Conservation (phyloP, 2,797 vertebrate genomes). For the Phataginus tetradactyla region DNA sequence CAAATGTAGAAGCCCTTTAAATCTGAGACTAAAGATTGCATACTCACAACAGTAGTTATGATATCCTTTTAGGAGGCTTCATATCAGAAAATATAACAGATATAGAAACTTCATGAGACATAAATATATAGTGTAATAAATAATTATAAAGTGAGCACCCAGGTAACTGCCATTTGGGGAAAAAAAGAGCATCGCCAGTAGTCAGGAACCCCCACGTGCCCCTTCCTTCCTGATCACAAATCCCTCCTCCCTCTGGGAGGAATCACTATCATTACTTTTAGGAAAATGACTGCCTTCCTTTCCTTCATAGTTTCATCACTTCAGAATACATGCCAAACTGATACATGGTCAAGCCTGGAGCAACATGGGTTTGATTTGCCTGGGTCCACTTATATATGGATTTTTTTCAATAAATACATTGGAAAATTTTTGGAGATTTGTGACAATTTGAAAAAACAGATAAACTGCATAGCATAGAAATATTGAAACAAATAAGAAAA, state of each 20-base stretch:
- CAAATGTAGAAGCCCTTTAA: not conserved
- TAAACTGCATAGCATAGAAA: too few relatives aligned
- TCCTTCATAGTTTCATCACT: not conserved
- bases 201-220: not conserved
- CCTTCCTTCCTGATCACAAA: not conserved
- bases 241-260: not conserved
- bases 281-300: not conserved
- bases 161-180: not conserved
- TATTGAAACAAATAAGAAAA: too few relatives aligned
- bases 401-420: too few relatives aligned
- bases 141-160: not conserved
- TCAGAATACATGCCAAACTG: not conserved
- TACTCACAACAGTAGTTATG: not conserved
- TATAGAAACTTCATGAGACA: not conserved
- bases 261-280: not conserved
- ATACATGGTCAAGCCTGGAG: not conserved
- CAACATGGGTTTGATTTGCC: too few relatives aligned
- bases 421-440: too few relatives aligned
- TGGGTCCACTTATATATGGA: too few relatives aligned
- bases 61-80: not conserved
- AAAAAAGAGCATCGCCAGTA: not conserved
- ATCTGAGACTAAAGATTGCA: not conserved
- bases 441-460: too few relatives aligned
- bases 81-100: not conserved
- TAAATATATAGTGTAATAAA: not conserved